phyloP scores from a whole-genome alignment of 1,140 invertebrate genomes.

The Drosophila asahinai region DNA sequence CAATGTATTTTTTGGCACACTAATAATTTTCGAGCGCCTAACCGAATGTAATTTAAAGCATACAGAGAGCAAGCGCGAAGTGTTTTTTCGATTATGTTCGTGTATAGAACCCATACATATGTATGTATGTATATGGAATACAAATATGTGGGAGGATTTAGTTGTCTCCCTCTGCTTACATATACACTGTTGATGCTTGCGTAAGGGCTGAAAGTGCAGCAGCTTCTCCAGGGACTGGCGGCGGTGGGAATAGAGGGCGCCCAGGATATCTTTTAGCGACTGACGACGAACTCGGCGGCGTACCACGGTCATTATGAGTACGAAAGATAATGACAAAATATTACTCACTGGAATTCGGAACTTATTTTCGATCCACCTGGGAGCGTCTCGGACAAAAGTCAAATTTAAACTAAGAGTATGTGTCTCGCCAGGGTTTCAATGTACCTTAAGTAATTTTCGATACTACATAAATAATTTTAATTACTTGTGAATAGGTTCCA shows the following conservation, averaged over 20 bases:
- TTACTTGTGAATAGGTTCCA: background rate
- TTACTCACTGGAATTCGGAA: slow-evolving; percentile 11
- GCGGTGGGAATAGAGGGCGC: slow-evolving; percentile 51
- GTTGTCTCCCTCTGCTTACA: slow-evolving; percentile 32
- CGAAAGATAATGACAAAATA: background rate
- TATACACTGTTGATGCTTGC: slow-evolving; percentile 52
- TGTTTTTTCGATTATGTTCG: too few relatives aligned
- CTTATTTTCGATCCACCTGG: slow-evolving; percentile 13
- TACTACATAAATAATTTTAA: background rate
- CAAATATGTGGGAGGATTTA: too few relatives aligned
- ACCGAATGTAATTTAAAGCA: too few relatives aligned
- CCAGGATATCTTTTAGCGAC: slow-evolving; percentile 63
- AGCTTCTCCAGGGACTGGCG: slow-evolving; percentile 66
- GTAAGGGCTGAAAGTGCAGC: slow-evolving; percentile 53
- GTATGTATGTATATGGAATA: too few relatives aligned
- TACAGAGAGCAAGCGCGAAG: too few relatives aligned
- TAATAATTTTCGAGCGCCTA: too few relatives aligned
- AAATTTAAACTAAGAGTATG: slow-evolving; percentile 54
- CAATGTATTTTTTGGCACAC: too few relatives aligned
- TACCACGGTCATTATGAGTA: slow-evolving; percentile 54
- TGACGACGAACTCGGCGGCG: slow-evolving; percentile 62
- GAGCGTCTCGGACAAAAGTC: slow-evolving; percentile 39
- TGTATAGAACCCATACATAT: too few relatives aligned
- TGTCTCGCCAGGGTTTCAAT: background rate
- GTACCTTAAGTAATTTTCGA: background rate